These are phyloP conservation scores for Telmatherina bonti DNA, from an alignment of 2,797 vertebrate species.

Conservation along the genomic window DNA sequence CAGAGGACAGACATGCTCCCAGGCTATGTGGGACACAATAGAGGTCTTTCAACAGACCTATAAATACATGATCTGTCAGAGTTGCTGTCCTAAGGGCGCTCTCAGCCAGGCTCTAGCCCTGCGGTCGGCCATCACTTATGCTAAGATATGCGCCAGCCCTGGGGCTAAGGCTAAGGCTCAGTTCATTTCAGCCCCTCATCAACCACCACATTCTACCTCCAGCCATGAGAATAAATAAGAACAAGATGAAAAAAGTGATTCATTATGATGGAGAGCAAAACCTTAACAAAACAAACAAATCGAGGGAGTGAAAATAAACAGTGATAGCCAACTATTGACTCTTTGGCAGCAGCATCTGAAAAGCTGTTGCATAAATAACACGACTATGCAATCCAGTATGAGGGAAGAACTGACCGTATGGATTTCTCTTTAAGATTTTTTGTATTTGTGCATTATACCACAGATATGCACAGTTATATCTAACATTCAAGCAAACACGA, in stretches of 20 bases:
- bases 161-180: slow-evolving; percentile 83
- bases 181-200: slow-evolving; percentile 87
- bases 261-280: slow-evolving; percentile 83
- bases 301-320: slow-evolving; percentile 71
- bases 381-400: slow-evolving; percentile 13
- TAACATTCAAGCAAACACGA: slow-evolving; percentile 7
- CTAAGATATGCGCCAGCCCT: slow-evolving; percentile 84
- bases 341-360: slow-evolving; percentile 59
- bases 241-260: slow-evolving; percentile 81
- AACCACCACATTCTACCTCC: slow-evolving; percentile 81
- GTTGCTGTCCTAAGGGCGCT: slow-evolving; percentile 81
- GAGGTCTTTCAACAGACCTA: slow-evolving; percentile 88
- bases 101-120: slow-evolving; percentile 81
- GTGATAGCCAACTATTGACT: slow-evolving; percentile 64
- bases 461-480: slow-evolving; percentile 1
- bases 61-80: slow-evolving; percentile 89
- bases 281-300: slow-evolving; percentile 84
- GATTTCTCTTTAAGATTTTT: slow-evolving; percentile 11
- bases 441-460: slow-evolving; percentile 16
- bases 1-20: slow-evolving; percentile 87
- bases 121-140: slow-evolving; percentile 86
- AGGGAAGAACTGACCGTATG: slow-evolving; percentile 16
- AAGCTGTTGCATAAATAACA: slow-evolving; percentile 49
- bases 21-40: slow-evolving; percentile 88
- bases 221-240: slow-evolving; percentile 84